Base-by-base conservation (phyloP, 2,113 vertebrate species). In the Phalacrocorax brasilianus region DNA sequence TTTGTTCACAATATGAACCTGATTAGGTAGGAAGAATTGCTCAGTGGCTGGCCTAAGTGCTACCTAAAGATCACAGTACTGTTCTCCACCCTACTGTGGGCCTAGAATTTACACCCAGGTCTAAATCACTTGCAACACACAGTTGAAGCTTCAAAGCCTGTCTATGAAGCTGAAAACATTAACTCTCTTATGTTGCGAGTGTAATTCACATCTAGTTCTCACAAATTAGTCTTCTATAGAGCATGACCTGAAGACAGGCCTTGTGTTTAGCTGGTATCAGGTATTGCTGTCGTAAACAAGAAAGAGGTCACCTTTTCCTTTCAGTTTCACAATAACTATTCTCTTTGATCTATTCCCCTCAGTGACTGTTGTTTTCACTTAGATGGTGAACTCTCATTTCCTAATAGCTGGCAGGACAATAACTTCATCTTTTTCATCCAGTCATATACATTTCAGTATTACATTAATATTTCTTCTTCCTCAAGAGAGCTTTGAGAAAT, bases 281-380 rank as follows among this genome's bases (percentile, higher is more conserved):
- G 17, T 45, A 55, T 49, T 45, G 76, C 49, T 85, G 5, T 47
- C 8, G 5, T 56, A 45, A 72, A 45, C n/a, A 77, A 56, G 63
- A 55, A 84, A 71, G 68, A 83, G 50, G 65, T 94, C 52, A 42
- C 74, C 92, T 92, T 65, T 49, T 44, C 67, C 23, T 56, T 44
- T 35, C 70, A 77, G 27, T 56, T 72, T 53, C 62, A 75, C n/a
- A 35, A 2, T 40, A 83, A 70, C 33, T 77, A 30, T 72, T 95
- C 84, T 88, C 55, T 50, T 30, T 88, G 62, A 89, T 88, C 84
- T 91, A 35, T 44, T 76, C 78, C 59, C 27, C 76, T 94, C 88
- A 88, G 22, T 96, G 68, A 65, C 38, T 85, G 58, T 78, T 75
- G 66, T 91, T 97, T 96, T 83, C 56, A 40, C 73, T 77, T 81